A percentile compares a stretch with the other conserved stretches of the same genome.
These are phyloP conservation scores for Malurus leucopterus DNA, from an alignment of 2,797 vertebrate species.

Conservation along the genomic window DNA sequence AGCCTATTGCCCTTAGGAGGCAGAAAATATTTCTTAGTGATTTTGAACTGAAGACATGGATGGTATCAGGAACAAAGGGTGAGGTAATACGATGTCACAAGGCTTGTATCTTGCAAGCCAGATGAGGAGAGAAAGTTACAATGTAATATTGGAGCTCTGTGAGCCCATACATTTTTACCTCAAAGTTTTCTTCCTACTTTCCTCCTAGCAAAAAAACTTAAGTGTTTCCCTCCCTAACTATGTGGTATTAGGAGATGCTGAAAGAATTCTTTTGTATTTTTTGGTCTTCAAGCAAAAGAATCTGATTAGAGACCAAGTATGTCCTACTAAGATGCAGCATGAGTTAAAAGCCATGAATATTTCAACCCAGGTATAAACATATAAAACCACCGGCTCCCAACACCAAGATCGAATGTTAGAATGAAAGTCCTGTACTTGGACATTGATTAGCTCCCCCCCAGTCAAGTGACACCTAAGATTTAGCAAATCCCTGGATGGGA, in stretches of 20 bases:
- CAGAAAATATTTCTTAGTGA: not conserved
- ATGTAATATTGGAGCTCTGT: not conserved
- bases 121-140: not conserved
- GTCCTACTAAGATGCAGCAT: not conserved
- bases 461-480: not conserved
- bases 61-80: not conserved
- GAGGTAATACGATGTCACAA: not conserved
- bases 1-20: not conserved
- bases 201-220: not conserved
- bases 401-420: not conserved
- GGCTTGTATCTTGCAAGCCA: not conserved
- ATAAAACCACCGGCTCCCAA: not conserved
- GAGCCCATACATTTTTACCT: not conserved
- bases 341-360: not conserved
- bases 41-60: not conserved
- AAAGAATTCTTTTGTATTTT: not conserved
- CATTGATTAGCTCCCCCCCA: not conserved
- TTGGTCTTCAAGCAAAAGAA: not conserved
- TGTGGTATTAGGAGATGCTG: not conserved
- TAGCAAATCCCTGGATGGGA: not conserved
- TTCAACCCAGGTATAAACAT: not conserved
- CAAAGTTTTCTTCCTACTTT: not conserved
- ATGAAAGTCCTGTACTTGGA: not conserved
- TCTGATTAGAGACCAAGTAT: not conserved
- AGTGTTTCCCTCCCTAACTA: not conserved